These are phyloP conservation scores for Papilio dardanus DNA, from an alignment of 1,140 invertebrate genomes.

Conservation along the genomic window DNA sequence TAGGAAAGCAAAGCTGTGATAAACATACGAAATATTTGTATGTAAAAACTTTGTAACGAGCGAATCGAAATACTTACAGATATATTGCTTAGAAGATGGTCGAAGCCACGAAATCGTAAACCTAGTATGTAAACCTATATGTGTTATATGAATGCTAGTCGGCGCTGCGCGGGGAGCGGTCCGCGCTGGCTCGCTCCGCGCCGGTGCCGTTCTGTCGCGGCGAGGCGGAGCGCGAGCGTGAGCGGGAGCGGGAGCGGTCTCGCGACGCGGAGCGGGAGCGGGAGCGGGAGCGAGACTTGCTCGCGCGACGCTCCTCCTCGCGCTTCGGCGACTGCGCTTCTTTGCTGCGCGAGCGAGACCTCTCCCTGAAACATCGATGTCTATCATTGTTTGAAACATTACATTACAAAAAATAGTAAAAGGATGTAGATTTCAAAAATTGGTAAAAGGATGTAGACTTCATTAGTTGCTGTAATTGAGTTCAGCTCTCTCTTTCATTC, in stretches of 20 bases:
- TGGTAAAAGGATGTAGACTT: background rate
- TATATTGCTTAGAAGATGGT: constrained; percentile 1
- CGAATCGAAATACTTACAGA: constrained; percentile 13
- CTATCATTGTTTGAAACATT: background rate
- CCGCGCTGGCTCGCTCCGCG: constrained; percentile 58
- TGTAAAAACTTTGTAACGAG: constrained; percentile 1
- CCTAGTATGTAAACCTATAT: constrained; percentile 47
- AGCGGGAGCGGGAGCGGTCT: constrained; percentile 59
- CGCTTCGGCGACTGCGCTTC: constrained; percentile 72
- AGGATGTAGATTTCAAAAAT: no score
- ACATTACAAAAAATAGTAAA: background rate
- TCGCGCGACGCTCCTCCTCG: constrained; percentile 65
- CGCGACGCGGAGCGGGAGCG: constrained; percentile 61
- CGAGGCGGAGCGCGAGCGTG: constrained; percentile 62
- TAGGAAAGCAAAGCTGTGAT: background rate
- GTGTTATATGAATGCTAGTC: constrained; percentile 53
- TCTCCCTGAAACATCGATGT: constrained; percentile 61
- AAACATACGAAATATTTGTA: background rate
- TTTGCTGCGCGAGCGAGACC: constrained; percentile 79
- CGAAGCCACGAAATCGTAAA: constrained; percentile 44
- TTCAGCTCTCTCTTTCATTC: background rate
- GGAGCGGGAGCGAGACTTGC: constrained; percentile 71
- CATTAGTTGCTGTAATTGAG: background rate
- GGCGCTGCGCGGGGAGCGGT: constrained; percentile 72
- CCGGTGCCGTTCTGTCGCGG: constrained; percentile 71